Evolutionary conservation across 2,797 vertebrate species (phyloP), one percentile per base, ranked within the genome.

Genomic region (Gallinago stenura): DNA sequence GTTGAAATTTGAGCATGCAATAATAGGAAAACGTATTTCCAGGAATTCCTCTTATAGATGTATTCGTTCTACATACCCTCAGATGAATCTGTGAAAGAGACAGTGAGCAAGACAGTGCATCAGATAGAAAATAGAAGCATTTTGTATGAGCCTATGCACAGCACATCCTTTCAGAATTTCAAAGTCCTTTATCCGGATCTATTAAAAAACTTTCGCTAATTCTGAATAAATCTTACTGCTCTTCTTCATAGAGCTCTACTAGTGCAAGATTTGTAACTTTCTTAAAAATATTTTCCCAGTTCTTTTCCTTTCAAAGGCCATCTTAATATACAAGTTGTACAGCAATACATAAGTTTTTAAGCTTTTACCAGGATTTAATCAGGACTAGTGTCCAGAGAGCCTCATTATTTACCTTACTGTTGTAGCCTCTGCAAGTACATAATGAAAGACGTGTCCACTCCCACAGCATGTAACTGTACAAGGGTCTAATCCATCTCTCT

Each of bases 41-140:
- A 54, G 26, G 4, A 31, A 33, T 71, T 76, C 39, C 8, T 81
- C 18, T 71, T 58, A 15, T 2, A 31, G 10, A 24, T 37, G 18
- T 25, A 25, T 2, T 41, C 45, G 4, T 46, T 83, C 31, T 46
- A 16, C 8, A 7, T 8, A 24, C 10, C 14, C 26, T 85, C 37
- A 75, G 45, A 50, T 2, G 3, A 54, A 22, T 41, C 13, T 70
- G 3, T 15, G n/a, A 80, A 87, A 75, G 35, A 85, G 12, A 54
- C 12, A 11, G 50, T 1, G 5, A 57, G 9, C 37, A 76, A 72
- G 39, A 64, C 0, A 0, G 20, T 57, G 13, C 14, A 33, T 16
- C 60, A 15, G 6, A 65, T 60, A 73, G 20, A 80, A 77, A 64
- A 68, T 0, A 37, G 21, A 73, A 85, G 76, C 2, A 28, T 76